These are phyloP conservation scores for Bombus confusus DNA, from an alignment of 1,140 invertebrate species.

Conservation along the genomic window DNA sequence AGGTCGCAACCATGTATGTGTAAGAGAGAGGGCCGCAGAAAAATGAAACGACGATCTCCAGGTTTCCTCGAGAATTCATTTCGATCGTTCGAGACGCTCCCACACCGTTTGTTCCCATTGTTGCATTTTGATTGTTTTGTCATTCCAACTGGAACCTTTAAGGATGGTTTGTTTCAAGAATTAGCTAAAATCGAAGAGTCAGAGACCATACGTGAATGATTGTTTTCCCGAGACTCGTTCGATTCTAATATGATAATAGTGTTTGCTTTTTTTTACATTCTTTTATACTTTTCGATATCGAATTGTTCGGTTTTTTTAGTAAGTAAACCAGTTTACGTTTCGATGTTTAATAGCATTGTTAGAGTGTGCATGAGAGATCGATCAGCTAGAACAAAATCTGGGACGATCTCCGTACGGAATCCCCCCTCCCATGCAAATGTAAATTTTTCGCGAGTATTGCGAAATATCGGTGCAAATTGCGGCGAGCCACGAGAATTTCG, in stretches of 20 bases:
- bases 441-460: slow-evolving; percentile 29
- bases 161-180: not conserved
- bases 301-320: not conserved
- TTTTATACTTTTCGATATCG: not conserved
- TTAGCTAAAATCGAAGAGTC: not conserved
- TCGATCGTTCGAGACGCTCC: not conserved
- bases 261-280: not conserved
- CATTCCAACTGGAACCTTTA: not conserved
- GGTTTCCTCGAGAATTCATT: not conserved
- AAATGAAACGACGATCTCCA: not conserved
- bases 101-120: not conserved
- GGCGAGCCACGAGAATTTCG: slow-evolving; percentile 22
- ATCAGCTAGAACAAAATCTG: slow-evolving; percentile 1
- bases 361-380: not conserved
- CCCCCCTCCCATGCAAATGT: not conserved
- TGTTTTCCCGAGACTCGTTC: not conserved
- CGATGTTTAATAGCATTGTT: not conserved
- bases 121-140: not conserved
- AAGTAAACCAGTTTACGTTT: not conserved
- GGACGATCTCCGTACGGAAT: too few relatives aligned
- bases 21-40: not conserved
- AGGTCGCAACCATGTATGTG: too few relatives aligned
- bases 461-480: slow-evolving; percentile 39
- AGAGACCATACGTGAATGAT: not conserved
- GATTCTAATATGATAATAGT: not conserved